A percentile compares a stretch with the other conserved stretches of the same genome.
phyloP scores from a whole-genome alignment of 1,140 invertebrate genomes.

The Pseudoatta argentina region DNA sequence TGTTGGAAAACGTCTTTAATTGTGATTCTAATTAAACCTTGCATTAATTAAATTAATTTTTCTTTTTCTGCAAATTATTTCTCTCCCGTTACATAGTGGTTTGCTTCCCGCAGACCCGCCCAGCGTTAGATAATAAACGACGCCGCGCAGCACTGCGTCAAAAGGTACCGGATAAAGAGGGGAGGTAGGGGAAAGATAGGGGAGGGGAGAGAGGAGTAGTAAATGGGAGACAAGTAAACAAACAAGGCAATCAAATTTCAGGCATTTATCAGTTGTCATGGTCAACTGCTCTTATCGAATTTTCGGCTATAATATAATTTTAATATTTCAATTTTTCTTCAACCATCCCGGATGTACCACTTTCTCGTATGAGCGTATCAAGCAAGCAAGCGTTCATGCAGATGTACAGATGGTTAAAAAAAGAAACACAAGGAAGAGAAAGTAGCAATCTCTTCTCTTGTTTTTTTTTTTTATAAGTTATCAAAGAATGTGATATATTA shows the following conservation, averaged over 20 bases:
- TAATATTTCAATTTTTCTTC: background rate
- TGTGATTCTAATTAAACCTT: too few species aligned
- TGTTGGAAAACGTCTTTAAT: too few species aligned
- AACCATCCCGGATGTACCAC: background rate
- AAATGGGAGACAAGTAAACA: background rate
- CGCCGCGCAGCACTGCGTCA: background rate
- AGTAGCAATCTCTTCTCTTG: background rate
- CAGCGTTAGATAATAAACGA: constrained; percentile 10
- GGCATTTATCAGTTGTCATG: background rate
- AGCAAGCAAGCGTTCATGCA: background rate
- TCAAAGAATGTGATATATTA: background rate
- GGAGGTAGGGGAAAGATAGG: background rate
- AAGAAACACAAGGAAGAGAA: background rate
- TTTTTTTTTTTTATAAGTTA: background rate
- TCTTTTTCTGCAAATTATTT: background rate
- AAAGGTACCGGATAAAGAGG: background rate
- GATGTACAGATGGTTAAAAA: too few species aligned
- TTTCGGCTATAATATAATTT: background rate
- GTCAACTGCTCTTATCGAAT: background rate
- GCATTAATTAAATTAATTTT: too few species aligned
- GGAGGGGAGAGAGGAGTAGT: background rate
- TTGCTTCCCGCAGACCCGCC: constrained; percentile 14
- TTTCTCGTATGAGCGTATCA: background rate
- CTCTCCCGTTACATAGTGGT: background rate
- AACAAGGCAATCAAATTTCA: background rate